Evolutionary conservation across 2,888 invertebrate genomes (phyloP).

Genomic region (Drosophila longiperda): DNA sequence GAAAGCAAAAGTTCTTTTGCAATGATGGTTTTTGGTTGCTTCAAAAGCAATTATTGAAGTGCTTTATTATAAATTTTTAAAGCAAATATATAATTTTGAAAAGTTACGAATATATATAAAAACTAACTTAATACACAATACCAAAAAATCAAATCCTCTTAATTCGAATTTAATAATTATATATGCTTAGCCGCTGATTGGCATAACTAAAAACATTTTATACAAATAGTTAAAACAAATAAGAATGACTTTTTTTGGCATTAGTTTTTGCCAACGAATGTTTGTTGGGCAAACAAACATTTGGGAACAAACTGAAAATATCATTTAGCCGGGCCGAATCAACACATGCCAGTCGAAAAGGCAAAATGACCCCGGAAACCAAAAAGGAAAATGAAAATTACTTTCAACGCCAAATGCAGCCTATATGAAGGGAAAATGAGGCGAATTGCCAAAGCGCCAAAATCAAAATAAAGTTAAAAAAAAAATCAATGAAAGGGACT

Average conservation of each 20-base stretch:
- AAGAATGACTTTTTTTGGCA: not conserved
- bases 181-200: not conserved
- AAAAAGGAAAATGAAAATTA: constrained; percentile 2
- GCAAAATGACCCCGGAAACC: constrained; percentile 33
- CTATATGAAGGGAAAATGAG: constrained; percentile 54
- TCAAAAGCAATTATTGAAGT: not conserved
- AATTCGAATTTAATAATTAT: not conserved
- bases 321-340: constrained; percentile 35
- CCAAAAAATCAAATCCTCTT: not conserved
- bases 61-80: not conserved
- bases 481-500: not conserved
- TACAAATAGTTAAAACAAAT: not conserved
- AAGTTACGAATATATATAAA: not conserved
- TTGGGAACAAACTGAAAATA: constrained; percentile 19
- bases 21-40: not conserved
- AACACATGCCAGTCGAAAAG: constrained; percentile 36
- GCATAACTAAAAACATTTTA: not conserved
- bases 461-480: constrained; percentile 6
- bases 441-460: constrained; percentile 22
- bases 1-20: not conserved
- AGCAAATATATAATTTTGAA: no score
- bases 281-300: constrained; percentile 47
- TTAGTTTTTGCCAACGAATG: constrained; percentile 8
- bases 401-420: constrained; percentile 53
- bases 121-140: not conserved